Base-by-base conservation (phyloP, 2,797 vertebrate genomes). In the Danio choprae region DNA sequence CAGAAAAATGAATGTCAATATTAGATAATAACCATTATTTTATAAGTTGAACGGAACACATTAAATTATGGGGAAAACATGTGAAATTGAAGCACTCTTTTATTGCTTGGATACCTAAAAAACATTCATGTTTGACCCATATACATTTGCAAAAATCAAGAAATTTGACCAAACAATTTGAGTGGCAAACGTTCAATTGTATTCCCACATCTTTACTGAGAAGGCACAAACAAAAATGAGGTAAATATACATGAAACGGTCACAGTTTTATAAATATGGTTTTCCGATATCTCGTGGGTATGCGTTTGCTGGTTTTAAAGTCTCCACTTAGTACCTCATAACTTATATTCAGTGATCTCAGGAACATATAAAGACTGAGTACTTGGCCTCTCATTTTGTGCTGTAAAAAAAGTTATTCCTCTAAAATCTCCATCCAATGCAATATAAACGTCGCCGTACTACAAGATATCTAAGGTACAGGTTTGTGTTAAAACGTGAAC, bases 211-310 rank as follows among this genome's bases (percentile, higher is more conserved):
- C 44, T 64, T 38, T 12, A 20, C 46, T 79, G 51, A 55, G 12
- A 81, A 79, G 80, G 84, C 76, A 85, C 74, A 84, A 51, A 60
- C 20, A 73, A 59, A 29, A 76, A 67, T 77, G 86, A 89, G 78
- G 82, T 85, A 81, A 79, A 77, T 48, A 41, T 58, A 81, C 75
- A 78, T 55, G 40, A 15, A 79, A 77, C 59, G 56, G n/a, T 84
- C 74, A 87, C 82, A 85, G 72, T 81, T 78, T 55, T 56, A 40
- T 70, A 74, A 48, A 56, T 48, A 77, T 63, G 16, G n/a, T 69
- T 60, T 50, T 13, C 18, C 11, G 22, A 73, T 22, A 20, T 77
- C 12, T 50, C 6, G 6, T 55, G 20, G 20, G 38, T 62, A 11
- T 48, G 36, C 48, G 29, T 7, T 40, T 40, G 6, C 58, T 10